Base-by-base conservation (phyloP, 2,797 vertebrate genomes). In the Microctenopoma stevenorrisi region DNA sequence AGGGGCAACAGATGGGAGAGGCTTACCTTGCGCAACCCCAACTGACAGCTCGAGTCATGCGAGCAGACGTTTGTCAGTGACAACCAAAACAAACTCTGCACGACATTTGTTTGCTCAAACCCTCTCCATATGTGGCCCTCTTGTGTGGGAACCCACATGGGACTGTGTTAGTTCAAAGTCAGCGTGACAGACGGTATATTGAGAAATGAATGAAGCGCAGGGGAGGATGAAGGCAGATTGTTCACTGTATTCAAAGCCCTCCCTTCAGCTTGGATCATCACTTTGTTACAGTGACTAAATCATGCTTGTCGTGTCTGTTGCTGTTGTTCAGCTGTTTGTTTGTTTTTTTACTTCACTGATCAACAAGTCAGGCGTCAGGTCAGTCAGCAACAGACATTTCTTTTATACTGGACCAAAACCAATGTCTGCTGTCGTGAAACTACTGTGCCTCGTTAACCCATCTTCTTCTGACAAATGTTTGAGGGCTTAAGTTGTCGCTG, bases 21-120 rank as follows among this genome's bases (percentile, higher is more conserved):
- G 84, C 79, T 82, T 86, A 90, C 85, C 82, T 89, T 57, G 55
- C 37, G 52, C 74, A 68, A 79, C 79, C 80, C 83, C 85, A 25
- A 77, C 85, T 81, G 84, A 85, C 76, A 56, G 71, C 68, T 66
- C 30, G 22, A 83, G 67, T 71, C 78, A 69, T 46, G 46, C 48
- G 16, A 73, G 83, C 84, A 86, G 83, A 84, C 78, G 66, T 82
- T 87, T 76, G 81, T 89, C 87, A 79, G 11, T 82, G 83, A 83
- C 79, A 81, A 79, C 65, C 65, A 78, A 79, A 79, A 81, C 82
- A 87, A 80, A 82, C 78, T 72, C 80, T 53, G 81, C 78, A 53
- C 79, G 88, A 79, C 78, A 61, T 65, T 68, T 44, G 82, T 76
- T 71, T 59, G 5, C 72, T 69, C 77, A 72, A 78, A 77, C 78